Conservation (phyloP, 1,140 invertebrate genomes). For the Dendrolimus kikuchii region DNA sequence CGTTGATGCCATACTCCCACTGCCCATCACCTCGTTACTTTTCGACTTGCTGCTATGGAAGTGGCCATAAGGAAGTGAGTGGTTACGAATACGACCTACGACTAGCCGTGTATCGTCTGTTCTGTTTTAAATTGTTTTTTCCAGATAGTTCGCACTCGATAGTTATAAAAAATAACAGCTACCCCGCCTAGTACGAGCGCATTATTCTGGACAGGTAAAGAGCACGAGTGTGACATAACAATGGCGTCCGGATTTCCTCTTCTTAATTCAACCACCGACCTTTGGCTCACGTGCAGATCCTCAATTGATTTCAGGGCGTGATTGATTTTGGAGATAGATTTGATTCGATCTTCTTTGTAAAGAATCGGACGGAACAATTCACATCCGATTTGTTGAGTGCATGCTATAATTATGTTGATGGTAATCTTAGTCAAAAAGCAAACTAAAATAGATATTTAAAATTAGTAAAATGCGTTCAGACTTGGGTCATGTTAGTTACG, state of each 20-base stretch:
- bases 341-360: conserved; percentile 38
- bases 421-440: too few species aligned
- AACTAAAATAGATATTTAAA: too few species aligned
- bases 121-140: too few species aligned
- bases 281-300: conserved; percentile 66
- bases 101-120: too few species aligned
- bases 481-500: neutral
- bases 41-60: too few species aligned
- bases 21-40: too few species aligned
- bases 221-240: conserved; percentile 57
- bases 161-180: conserved; percentile 56
- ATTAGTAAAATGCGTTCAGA: too few species aligned
- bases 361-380: conserved; percentile 21
- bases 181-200: too few species aligned
- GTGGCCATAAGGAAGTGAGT: too few species aligned
- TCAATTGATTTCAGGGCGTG: conserved; percentile 61
- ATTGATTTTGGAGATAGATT: conserved; percentile 65
- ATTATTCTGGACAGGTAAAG: conserved; percentile 56
- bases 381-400: neutral
- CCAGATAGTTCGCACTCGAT: conserved; percentile 5
- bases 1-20: too few species aligned
- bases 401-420: too few species aligned
- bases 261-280: conserved; percentile 59
- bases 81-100: too few species aligned
- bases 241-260: conserved; percentile 67